Conservation (phyloP, 1,140 invertebrate species). For the Phenacoccus solenopsis region DNA sequence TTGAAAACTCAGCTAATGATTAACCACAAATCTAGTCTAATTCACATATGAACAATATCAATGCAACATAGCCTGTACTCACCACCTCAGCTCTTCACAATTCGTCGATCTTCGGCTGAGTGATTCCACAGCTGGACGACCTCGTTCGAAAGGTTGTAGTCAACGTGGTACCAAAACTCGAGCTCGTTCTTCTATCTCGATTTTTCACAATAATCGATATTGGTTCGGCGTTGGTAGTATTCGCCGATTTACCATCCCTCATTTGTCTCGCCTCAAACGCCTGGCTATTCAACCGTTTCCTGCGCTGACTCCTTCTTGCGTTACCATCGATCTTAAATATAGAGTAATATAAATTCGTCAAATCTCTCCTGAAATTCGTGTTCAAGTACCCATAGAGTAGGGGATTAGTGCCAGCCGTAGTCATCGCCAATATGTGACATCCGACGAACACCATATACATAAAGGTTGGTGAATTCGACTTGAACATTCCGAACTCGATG, state of each 20-base stretch:
- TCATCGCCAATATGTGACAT: constrained; percentile 45
- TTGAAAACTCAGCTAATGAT: too few relatives aligned
- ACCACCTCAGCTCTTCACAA: too few relatives aligned
- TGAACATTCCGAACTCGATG: constrained; percentile 29
- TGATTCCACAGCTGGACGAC: not conserved
- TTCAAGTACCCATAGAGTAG: constrained; percentile 44
- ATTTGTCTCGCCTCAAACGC: not conserved
- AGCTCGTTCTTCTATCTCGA: constrained; percentile 2
- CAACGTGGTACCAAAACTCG: not conserved
- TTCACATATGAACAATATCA: too few relatives aligned
- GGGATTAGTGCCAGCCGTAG: constrained; percentile 40
- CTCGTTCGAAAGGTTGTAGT: not conserved
- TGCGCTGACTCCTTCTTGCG: not conserved
- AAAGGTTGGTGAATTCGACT: constrained; percentile 25
- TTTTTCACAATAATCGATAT: not conserved
- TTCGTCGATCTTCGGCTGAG: not conserved
- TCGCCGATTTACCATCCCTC: not conserved
- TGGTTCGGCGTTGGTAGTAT: not conserved
- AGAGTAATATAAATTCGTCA: constrained; percentile 23
- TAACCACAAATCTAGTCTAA: too few relatives aligned
- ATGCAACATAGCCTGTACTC: too few relatives aligned
- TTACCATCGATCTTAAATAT: not conserved
- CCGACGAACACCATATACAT: constrained; percentile 40
- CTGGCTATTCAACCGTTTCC: not conserved
- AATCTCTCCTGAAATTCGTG: constrained; percentile 37